A percentile compares a stretch with the other conserved stretches of the same genome.
Conservation (phyloP, 2,888 invertebrate genomes). For the Morpho achilles region DNA sequence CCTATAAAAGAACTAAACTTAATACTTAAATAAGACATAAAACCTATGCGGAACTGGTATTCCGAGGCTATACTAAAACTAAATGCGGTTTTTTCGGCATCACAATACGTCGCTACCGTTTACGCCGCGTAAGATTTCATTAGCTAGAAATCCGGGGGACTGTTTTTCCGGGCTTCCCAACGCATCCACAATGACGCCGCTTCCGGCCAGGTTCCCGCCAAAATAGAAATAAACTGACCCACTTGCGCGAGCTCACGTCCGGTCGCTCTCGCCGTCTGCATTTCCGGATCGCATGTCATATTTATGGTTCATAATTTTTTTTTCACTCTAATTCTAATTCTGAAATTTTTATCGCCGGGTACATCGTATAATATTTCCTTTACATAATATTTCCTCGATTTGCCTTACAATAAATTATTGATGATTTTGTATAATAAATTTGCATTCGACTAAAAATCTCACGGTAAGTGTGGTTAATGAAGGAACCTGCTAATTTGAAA, state of each 20-base stretch:
- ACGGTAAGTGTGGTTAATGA: background rate
- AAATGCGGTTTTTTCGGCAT: conserved; percentile 39
- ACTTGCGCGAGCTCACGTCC: conserved; percentile 70
- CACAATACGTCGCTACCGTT: conserved; percentile 50
- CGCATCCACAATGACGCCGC: conserved; percentile 74
- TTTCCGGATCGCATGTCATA: conserved; percentile 74
- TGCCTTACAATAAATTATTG: background rate
- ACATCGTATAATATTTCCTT: conserved; percentile 10
- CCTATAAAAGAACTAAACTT: too few relatives aligned
- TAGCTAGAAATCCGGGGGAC: conserved; percentile 70
- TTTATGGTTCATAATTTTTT: conserved; percentile 68
- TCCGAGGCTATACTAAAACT: conserved; percentile 24
- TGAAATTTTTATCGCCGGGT: conserved; percentile 19
- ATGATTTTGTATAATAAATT: background rate
- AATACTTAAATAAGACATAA: too few relatives aligned
- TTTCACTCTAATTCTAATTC: conserved; percentile 22
- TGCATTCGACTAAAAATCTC: background rate
- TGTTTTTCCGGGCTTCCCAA: conserved; percentile 74
- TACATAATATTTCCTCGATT: background rate
- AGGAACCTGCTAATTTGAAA: background rate
- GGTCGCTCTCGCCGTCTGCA: conserved; percentile 63
- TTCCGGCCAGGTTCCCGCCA: conserved; percentile 79
- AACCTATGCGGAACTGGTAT: background rate
- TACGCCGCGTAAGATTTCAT: conserved; percentile 66
- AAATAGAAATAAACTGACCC: conserved; percentile 78